Percentiles rank a stretch among this genome's conserved stretches.
These are phyloP conservation scores for Sapayoa aenigma DNA, from an alignment of 2,113 vertebrate genomes.

Conservation along the genomic window DNA sequence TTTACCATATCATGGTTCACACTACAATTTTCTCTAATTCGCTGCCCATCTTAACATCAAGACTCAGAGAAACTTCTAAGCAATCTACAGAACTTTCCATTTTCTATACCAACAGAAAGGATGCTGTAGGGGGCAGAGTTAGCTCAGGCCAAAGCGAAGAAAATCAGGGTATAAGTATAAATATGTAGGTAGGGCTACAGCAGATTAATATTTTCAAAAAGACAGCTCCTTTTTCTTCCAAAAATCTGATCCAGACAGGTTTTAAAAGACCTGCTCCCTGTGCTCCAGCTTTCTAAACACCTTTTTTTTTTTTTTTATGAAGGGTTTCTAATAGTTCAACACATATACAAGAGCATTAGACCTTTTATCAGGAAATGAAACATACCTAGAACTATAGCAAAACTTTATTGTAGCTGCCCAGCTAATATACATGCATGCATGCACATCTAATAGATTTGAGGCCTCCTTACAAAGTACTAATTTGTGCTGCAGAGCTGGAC, in stretches of 20 bases:
- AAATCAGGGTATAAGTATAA: not conserved
- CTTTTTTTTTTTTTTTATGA: not conserved
- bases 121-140: constrained; percentile 1
- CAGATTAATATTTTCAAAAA: not conserved
- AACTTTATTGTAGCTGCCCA: not conserved
- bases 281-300: not conserved
- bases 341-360: not conserved
- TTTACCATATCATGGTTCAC: not conserved
- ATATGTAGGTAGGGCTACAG: not conserved
- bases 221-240: not conserved
- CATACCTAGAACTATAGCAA: not conserved
- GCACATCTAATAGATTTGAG: not conserved
- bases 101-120: not conserved
- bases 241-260: not conserved
- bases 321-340: not conserved
- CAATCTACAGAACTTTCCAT: not conserved
- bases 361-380: not conserved
- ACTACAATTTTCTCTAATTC: not conserved
- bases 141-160: not conserved
- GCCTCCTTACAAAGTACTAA: not conserved
- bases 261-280: not conserved
- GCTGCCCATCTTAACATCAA: not conserved
- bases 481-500: not conserved
- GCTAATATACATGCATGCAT: not conserved
- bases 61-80: not conserved